phyloP scores from a whole-genome alignment of 2,888 invertebrate genomes.

The Hedya salicella region DNA sequence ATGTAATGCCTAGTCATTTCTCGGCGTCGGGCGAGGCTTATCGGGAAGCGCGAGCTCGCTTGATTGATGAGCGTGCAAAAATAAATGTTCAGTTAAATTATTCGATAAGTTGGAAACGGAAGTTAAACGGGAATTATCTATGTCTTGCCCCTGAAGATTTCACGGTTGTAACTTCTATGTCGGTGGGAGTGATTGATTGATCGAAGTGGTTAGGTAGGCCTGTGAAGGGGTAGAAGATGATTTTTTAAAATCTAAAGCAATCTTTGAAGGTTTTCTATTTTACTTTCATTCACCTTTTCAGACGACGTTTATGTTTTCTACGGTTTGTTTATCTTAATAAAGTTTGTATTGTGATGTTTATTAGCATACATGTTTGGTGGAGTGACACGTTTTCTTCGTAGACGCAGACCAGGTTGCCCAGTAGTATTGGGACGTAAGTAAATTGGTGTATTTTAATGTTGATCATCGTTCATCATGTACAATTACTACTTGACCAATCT shows the following conservation, averaged over 20 bases:
- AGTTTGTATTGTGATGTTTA: no score
- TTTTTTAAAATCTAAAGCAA: slow-evolving; percentile 45
- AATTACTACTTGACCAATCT: slow-evolving; percentile 58
- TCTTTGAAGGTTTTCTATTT: slow-evolving; percentile 9
- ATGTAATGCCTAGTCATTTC: slow-evolving; percentile 87
- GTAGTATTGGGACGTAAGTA: no score
- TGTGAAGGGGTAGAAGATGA: slow-evolving; percentile 47
- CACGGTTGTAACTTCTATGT: slow-evolving; percentile 81
- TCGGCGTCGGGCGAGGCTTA: slow-evolving; percentile 85
- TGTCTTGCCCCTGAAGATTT: slow-evolving; percentile 83
- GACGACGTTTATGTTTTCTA: slow-evolving; percentile 14
- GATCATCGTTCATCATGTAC: slow-evolving; percentile 19
- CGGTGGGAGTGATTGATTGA: slow-evolving; percentile 78
- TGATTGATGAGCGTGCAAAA: slow-evolving; percentile 86
- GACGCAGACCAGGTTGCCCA: no score
- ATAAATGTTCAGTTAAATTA: slow-evolving; percentile 86
- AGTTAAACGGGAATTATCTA: slow-evolving; percentile 86
- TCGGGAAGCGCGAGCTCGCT: slow-evolving; percentile 82
- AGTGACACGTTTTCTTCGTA: no score
- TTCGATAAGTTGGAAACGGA: slow-evolving; percentile 86
- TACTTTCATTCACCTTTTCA: slow-evolving; percentile 3
- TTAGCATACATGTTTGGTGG: no score
- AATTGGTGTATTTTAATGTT: no score
- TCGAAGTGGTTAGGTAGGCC: slow-evolving; percentile 54
- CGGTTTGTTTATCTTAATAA: background rate